Percentiles rank a stretch among this genome's conserved stretches.
phyloP scores from a whole-genome alignment of 2,888 invertebrate genomes.

The Zygaena filipendulae region DNA sequence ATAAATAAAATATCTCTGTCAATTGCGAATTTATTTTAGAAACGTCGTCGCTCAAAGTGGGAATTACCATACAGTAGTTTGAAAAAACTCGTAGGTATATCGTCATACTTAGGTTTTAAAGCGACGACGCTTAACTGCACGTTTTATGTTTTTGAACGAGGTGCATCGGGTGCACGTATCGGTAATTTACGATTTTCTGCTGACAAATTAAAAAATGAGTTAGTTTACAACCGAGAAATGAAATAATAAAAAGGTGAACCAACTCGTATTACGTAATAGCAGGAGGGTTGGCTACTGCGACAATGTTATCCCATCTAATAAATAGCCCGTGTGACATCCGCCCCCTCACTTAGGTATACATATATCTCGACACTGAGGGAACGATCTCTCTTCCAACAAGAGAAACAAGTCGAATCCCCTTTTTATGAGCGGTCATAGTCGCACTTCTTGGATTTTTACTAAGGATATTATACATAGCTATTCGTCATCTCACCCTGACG shows the following conservation, averaged over 20 bases:
- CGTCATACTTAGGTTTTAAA: no score
- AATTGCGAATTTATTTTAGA: no score
- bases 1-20: no score
- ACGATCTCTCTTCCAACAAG: conserved; percentile 45
- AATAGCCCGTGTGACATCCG: conserved; percentile 55
- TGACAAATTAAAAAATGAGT: conserved; percentile 65
- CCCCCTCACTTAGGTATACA: conserved; percentile 31
- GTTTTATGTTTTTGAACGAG: conserved; percentile 39
- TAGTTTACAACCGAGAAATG: conserved; percentile 54
- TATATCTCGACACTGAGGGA: conserved; percentile 40
- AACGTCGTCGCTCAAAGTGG: no score
- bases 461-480: conserved; percentile 33
- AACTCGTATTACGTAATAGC: conserved; percentile 47
- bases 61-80: no score
- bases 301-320: conserved; percentile 61
- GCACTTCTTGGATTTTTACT: conserved; percentile 30
- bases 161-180: conserved; percentile 31
- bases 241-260: conserved; percentile 53
- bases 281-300: conserved; percentile 33
- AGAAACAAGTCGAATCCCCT: conserved; percentile 51
- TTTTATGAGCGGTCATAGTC: conserved; percentile 46
- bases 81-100: no score
- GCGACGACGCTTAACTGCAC: conserved; percentile 41
- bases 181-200: conserved; percentile 47
- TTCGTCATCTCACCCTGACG: conserved; percentile 29